Conservation (phyloP, 2,888 invertebrate species). For the Chydorus sphaericus region DNA sequence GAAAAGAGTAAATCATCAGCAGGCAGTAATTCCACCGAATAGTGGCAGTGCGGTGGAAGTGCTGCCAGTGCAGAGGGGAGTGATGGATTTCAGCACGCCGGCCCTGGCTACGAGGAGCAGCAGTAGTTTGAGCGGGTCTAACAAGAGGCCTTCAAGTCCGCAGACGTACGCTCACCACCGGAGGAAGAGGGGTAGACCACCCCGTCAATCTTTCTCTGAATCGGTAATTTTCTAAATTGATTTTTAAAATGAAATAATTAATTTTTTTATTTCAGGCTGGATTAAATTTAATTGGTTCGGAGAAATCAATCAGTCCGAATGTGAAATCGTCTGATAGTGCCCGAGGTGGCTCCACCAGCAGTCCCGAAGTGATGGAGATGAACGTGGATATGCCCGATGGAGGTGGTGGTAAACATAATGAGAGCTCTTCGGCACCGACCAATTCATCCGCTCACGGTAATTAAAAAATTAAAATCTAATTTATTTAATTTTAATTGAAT, state of each 20-base stretch:
- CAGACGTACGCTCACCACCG: constrained; percentile 8
- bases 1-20: not conserved
- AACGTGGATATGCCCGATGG: not conserved
- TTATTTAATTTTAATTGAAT: not conserved
- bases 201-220: constrained; percentile 2
- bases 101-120: not conserved
- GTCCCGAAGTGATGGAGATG: constrained; percentile 3
- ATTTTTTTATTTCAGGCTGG: not conserved
- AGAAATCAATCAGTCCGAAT: too few species aligned
- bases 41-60: not conserved
- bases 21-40: not conserved
- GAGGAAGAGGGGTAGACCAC: constrained; percentile 10
- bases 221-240: not conserved
- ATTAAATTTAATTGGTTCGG: not conserved
- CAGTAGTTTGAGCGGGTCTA: constrained; percentile 1
- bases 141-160: constrained; percentile 3
- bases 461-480: too few species aligned
- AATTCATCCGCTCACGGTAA: constrained; percentile 1
- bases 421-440: too few species aligned
- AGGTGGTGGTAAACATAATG: not conserved
- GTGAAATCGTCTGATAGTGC: not conserved
- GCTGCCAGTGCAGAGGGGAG: not conserved
- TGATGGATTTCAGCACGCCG: not conserved
- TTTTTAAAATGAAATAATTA: not conserved
- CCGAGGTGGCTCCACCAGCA: not conserved